Evolutionary conservation across 2,797 vertebrate genomes (phyloP).

Genomic region (Synaphobranchus kaupii): DNA sequence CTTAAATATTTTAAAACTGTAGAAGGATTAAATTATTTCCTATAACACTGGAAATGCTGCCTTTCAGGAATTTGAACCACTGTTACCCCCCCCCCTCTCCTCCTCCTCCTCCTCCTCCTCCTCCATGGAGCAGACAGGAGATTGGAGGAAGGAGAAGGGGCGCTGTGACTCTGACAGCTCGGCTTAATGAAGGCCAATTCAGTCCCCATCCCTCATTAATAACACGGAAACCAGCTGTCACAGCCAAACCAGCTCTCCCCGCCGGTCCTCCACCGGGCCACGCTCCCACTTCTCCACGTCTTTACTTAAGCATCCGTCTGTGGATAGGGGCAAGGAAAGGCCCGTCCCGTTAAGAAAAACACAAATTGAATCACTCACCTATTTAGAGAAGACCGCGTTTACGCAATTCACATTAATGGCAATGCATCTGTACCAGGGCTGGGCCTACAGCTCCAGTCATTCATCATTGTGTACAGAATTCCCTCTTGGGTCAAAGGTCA

Average conservation of each 20-base stretch:
- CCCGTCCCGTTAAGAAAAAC: slow-evolving; percentile 1
- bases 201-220: slow-evolving; percentile 24
- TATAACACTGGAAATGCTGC: not conserved
- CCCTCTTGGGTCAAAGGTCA: not conserved
- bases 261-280: not conserved
- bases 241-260: not conserved
- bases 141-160: not conserved
- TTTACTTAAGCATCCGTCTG: slow-evolving; percentile 6
- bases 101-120: not conserved
- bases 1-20: not conserved
- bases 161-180: not conserved
- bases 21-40: not conserved
- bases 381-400: not conserved
- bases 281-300: not conserved
- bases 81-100: not conserved
- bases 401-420: not conserved
- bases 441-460: not conserved
- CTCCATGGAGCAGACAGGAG: not conserved
- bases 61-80: not conserved
- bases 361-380: not conserved
- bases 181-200: slow-evolving; percentile 12
- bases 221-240: slow-evolving; percentile 14
- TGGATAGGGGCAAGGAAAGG: not conserved
- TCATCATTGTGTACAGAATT: not conserved
- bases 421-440: not conserved